Evolutionary conservation across 92 coral and sea anemone species (phyloP), one percentile per base, ranked within the genome.

Genomic region (Zoanthus gigantus): DNA sequence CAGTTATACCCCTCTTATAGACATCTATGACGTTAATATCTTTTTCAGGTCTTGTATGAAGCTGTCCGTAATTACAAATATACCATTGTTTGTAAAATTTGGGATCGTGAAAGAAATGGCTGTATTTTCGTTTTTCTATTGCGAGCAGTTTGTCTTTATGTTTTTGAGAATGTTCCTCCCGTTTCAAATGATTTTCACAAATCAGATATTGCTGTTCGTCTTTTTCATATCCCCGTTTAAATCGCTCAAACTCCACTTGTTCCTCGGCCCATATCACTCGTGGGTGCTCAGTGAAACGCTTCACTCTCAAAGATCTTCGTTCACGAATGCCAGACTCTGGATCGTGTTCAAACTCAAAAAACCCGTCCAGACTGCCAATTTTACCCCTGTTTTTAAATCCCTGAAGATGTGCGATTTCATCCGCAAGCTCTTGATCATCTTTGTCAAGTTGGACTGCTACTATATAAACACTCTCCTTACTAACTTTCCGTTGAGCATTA

Each of bases 401-500:
- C 83, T 90, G 82, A 58, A 77, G 79, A 47, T 71, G 79, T 29
- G 99, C 98, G 72, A 97, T 88, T 88, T 92, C 89, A 53, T 93
- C 94, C 68, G 98, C 98, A 6, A 90, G 84, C 18, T 90, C 58
- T 9, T 90, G 88, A 30, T 97, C 98, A 82, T 92, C 93, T 18
- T 87, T 68, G 58, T 91, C 96, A 14, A 97, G 93, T 48, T 95
- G 91, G 9, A 97, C 99, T 9, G 96, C 99, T 94, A 98, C 93
- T 89, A 85, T 67, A 74, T 95, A 90, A 9, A 94, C 91, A 89
- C 72, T 92, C n/a, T 86, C 31, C 28, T 65, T 44, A 45, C 87
- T 93, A 29, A 11, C 74, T 61, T 84, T 92, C 58, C 88, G 76
- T 52, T 88, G 83, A 17, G 50, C 46, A 6, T 68, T 66, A 50